phyloP scores from a whole-genome alignment of 2,113 vertebrate genomes.

The Notiomystis cincta region DNA sequence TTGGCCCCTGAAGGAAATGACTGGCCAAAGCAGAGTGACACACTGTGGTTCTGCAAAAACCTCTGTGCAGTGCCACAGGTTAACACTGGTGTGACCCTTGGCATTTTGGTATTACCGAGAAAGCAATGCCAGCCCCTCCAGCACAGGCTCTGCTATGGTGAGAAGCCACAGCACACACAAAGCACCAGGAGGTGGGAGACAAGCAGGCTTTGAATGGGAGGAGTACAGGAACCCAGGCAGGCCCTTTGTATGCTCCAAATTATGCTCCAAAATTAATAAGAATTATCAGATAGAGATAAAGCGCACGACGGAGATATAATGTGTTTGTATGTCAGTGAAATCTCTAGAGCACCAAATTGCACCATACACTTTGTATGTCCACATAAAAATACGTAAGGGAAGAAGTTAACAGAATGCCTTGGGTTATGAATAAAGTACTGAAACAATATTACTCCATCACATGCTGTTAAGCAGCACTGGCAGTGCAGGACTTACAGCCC shows the following conservation, averaged over 20 bases:
- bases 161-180: rapidly evolving
- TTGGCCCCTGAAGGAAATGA: background rate
- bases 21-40: background rate
- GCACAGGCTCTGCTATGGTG: background rate
- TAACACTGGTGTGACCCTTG: background rate
- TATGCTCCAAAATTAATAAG: background rate
- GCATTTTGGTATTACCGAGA: background rate
- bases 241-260: background rate
- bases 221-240: background rate
- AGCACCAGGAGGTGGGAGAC: background rate
- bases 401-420: background rate
- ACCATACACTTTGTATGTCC: background rate
- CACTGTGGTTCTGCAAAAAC: background rate
- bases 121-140: background rate
- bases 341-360: background rate
- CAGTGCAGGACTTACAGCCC: background rate
- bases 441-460: background rate
- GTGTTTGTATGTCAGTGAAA: background rate
- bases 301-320: background rate
- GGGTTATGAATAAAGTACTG: background rate
- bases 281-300: background rate
- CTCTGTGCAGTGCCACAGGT: background rate
- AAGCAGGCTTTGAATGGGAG: background rate
- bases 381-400: background rate
- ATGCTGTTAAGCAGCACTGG: background rate